Conservation (phyloP, 2,113 vertebrate species). For the Pluvianellus socialis region DNA sequence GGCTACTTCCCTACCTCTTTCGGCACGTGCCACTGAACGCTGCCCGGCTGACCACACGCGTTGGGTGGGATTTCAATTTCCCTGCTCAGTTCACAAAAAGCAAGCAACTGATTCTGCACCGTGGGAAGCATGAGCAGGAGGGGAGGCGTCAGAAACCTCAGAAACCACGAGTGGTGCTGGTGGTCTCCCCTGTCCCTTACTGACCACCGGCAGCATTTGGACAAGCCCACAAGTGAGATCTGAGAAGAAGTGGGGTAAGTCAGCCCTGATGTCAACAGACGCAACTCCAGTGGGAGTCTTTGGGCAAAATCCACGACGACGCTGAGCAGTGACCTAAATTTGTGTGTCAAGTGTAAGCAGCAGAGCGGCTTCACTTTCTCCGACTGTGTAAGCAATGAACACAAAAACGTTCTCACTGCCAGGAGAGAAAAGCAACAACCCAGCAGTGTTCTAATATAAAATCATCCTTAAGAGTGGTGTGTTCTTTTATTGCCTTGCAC, state of each 20-base stretch:
- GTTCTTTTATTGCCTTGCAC: not conserved
- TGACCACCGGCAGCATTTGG: not conserved
- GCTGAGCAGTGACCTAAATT: conserved; percentile 4
- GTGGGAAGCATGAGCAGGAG: not conserved
- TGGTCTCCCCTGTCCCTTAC: not conserved
- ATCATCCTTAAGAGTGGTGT: not conserved
- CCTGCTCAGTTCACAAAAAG: not conserved
- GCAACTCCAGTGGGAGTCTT: not conserved
- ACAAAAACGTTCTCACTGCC: not conserved
- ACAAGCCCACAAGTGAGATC: not conserved
- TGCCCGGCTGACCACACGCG: accelerated
- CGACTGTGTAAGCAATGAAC: not conserved
- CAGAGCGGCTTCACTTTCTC: not conserved
- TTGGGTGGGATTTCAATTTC: not conserved
- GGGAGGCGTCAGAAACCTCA: not conserved
- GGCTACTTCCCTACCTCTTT: not conserved
- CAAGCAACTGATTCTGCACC: not conserved
- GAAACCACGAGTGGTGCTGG: not conserved
- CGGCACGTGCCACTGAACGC: accelerated
- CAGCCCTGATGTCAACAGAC: not conserved
- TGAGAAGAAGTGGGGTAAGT: not conserved
- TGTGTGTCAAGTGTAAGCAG: not conserved
- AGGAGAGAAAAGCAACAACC: not conserved
- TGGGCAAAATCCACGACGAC: not conserved
- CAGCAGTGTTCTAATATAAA: not conserved